Base-by-base conservation (phyloP, 2,113 vertebrate species). In the Corapipo altera region DNA sequence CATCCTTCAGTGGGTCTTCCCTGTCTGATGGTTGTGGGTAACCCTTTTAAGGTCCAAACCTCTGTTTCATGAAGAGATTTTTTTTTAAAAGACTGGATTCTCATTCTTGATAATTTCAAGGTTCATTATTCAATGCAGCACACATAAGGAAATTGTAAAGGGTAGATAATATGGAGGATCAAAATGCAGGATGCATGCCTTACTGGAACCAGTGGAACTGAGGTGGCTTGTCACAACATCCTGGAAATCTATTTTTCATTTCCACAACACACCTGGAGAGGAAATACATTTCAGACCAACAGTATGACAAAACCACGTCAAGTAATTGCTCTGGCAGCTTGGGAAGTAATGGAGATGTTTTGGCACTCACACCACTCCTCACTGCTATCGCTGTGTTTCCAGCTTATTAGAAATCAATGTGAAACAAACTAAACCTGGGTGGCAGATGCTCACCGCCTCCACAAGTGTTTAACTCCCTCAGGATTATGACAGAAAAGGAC, bases 351-450 rank as follows among this genome's bases (percentile, higher is more conserved):
- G 32, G 64, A 72, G 72, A 75, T 33, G 17, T 72, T 89, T 67
- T 91, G 58, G 77, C 62, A 76, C 37, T 71, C 51, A 8, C 18
- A 13, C 9, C 24, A 14, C 67, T 91, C 67, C 62, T 79, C 57
- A 28, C 52, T 52, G 2, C 52, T 86, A 67, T 65, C 8, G 0
- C n/a, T 70, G 4, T 78, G 52, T 61, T 96, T 90, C 22, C 67
- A 69, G 37, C 61, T 69, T 81, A 91, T 87, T 89, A 92, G 66
- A 93, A 92, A 96, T 58, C 65, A 61, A 92, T 48, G 30, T 19
- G 39, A 64, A 90, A 49, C 66, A 71, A 85, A 49, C n/a, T 77
- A 80, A 88, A 54, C 64, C 59, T 65, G 90, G 43, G 73, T 78
- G 88, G 69, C 85, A 95, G 85, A 91, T 72, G 32, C 65, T 86